Evolutionary conservation across 2,888 invertebrate genomes (phyloP), one percentile per base, ranked within the genome.

Genomic region (Synanthedon formicaeformis): DNA sequence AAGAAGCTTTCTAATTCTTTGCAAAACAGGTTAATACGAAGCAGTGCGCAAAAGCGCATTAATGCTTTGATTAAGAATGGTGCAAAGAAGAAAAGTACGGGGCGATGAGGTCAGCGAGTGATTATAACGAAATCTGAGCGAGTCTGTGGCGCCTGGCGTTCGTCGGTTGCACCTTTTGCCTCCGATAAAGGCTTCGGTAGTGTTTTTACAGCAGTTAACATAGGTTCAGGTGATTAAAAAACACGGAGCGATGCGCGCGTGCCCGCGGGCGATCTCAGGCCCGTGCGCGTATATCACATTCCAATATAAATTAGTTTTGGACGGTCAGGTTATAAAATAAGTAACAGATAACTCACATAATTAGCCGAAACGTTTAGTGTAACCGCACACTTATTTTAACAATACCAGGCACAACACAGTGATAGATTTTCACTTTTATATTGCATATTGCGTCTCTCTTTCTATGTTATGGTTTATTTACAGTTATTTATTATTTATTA

Each of bases 291-390:
- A 83, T 79, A 84, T 84, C 84, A 84, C 86, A 87, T 87, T 86
- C 86, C 86, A 75, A 81, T 84, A 82, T 81, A 84, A 86, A 87
- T 87, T 86, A 81, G 82, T 85, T 87, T 84, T 78, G 67, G 75
- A 67, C 70, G 67, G 71, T 66, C 66, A 68, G 73, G 73, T 75
- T 77, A 72, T 76, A 82, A 64, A 81, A 82, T 80, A 75, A 75
- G 66, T 71, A 71, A 52, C 64, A 62, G 52, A 52, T 53, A 41
- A 53, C 52, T 62, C 62, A 40, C 40, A 51, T 50, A 55, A 55
- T 52, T 58, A 54, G 53, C 54, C 41, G 62, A 34, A 34, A 64
- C 62, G 67, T 66, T 73, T 68, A 67, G 62, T 56, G 59, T 69
- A 69, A 65, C 72, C 34, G 8, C 10, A 34, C 34, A 10, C 34